Base-by-base conservation (phyloP, 2,797 vertebrate genomes). In the Psittacula derbiana region DNA sequence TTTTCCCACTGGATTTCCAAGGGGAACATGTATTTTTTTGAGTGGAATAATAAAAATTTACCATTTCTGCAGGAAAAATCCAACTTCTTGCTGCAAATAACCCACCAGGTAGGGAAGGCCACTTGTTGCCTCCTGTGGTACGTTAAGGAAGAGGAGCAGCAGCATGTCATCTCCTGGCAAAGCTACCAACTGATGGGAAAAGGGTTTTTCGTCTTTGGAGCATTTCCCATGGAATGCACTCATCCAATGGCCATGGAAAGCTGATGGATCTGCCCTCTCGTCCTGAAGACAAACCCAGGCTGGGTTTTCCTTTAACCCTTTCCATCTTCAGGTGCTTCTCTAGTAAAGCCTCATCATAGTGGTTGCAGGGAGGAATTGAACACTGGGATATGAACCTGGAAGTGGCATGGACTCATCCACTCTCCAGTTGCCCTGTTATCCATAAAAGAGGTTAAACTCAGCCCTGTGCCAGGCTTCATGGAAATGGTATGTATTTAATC, bases 1-100 rank as follows among this genome's bases (percentile, higher is more conserved):
- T 50, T 82, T 67, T 47, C 50, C 60, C 3, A 0, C 47, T 2
- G 16, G 23, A 19, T 74, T 41, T 71, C 49, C 0, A 0, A 25
- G 8, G 18, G 24, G 23, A 49, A 73, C 1, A 0, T 0, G 5
- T 2, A 3, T 65, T 28, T 1, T 23, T 23, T 25, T 0, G 0
- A 41, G 36, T 28, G 41, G 2, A 43, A 64, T 5, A 6, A 38
- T 5, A 12, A 30, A 30, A 20, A 64, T 78, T 49, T 7, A 14
- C 15, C 43, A 14, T 41, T 72, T 46, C 84, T 20, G 5, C 18
- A 4, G 38, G 79, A 19, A 91, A 87, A 82, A 76, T n/a, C 44
- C 55, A 6, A 19, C 4, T 33, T 71, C 38, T 46, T 13, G 27
- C 57, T n/a, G 24, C 25, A 33, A 72, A 31, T 15, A 36, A 4